Evolutionary conservation across 2,113 vertebrate species (phyloP).

Genomic region (Cynocephalus volans): DNA sequence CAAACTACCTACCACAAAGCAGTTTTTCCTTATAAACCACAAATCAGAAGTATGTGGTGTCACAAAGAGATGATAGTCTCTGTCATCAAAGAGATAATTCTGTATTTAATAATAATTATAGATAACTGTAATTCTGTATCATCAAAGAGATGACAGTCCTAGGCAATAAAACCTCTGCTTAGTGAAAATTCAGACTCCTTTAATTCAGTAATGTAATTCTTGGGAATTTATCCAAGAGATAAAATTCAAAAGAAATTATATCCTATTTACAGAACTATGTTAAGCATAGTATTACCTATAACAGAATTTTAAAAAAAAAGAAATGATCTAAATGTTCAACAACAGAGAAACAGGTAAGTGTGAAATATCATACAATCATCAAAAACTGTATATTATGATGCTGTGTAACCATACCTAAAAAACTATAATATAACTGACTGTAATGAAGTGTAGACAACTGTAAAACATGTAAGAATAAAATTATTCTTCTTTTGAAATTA

Average conservation of each 20-base stretch:
- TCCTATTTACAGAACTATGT: background rate
- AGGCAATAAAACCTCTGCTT: background rate
- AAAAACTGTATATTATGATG: background rate
- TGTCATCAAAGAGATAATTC: no score
- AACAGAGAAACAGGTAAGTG: background rate
- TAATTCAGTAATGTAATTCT: background rate
- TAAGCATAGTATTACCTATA: background rate
- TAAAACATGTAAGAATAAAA: slow-evolving; percentile 41
- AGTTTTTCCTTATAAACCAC: no score
- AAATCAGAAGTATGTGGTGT: no score
- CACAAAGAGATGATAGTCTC: no score
- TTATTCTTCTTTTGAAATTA: background rate
- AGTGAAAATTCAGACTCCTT: background rate
- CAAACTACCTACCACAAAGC: no score
- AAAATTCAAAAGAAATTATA: slow-evolving; percentile 40
- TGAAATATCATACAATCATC: background rate
- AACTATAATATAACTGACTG: background rate
- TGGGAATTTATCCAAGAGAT: slow-evolving; percentile 29
- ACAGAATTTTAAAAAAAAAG: background rate
- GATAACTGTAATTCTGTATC: no score
- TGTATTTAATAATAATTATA: no score
- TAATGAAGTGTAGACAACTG: slow-evolving; percentile 24
- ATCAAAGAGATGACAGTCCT: no score
- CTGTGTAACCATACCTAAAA: background rate
- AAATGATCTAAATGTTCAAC: slow-evolving; percentile 3